Percentiles rank a stretch among this genome's conserved stretches.
Evolutionary conservation across 1,140 invertebrate genomes (phyloP).

Genomic region (Polypedilum vanderplanki): DNA sequence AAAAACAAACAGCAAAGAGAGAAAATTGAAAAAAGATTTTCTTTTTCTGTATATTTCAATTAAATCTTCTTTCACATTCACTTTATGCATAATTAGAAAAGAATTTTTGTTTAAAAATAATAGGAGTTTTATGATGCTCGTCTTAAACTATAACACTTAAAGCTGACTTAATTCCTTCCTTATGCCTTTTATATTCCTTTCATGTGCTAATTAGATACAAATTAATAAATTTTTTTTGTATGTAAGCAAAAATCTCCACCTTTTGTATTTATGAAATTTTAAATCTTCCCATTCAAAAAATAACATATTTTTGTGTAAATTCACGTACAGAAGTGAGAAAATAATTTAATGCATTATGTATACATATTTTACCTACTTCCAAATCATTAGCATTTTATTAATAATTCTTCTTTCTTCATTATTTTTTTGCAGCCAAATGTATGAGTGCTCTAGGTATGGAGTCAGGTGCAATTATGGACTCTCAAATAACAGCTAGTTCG

Average conservation of each 20-base stretch:
- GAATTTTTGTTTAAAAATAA: too few species aligned
- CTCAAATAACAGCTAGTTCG: slow-evolving; percentile 78
- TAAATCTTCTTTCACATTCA: too few species aligned
- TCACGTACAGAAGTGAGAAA: slow-evolving; percentile 23
- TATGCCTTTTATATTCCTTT: slow-evolving; percentile 4
- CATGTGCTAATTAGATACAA: slow-evolving; percentile 13
- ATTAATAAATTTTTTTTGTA: background rate
- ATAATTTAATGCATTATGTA: slow-evolving; percentile 16
- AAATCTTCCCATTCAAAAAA: slow-evolving; percentile 10
- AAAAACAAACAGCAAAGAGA: too few species aligned
- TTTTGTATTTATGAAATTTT: background rate
- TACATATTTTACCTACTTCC: slow-evolving; percentile 14
- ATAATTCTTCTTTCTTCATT: slow-evolving; percentile 28
- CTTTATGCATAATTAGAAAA: too few species aligned
- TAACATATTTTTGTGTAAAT: background rate
- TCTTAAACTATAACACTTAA: background rate
- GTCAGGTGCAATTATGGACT: slow-evolving; percentile 77
- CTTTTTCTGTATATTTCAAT: too few species aligned
- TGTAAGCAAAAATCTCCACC: background rate
- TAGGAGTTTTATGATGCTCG: too few species aligned
- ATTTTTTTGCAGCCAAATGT: slow-evolving; percentile 63
- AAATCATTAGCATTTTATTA: slow-evolving; percentile 28
- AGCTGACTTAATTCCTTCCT: slow-evolving; percentile 5
- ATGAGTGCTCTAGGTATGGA: slow-evolving; percentile 81
- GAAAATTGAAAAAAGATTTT: too few species aligned